Percentiles rank a stretch among this genome's conserved stretches.
phyloP scores from a whole-genome alignment of 2,797 vertebrate species.

The Melanotaenia parkinsoni region DNA sequence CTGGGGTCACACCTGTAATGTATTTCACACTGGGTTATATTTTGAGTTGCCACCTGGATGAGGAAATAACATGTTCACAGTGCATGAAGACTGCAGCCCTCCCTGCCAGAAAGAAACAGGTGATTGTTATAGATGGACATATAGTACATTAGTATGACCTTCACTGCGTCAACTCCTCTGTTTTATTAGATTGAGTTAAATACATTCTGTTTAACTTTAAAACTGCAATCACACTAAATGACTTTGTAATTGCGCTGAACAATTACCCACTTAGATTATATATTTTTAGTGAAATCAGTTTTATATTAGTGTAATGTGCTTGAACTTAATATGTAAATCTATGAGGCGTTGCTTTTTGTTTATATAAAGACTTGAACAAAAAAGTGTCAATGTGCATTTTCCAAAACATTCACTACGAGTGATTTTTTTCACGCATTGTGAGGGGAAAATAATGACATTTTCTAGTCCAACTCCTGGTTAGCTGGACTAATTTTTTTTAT shows the following conservation, averaged over 20 bases:
- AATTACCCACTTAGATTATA: background rate
- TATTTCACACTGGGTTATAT: conserved; percentile 77
- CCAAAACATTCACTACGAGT: conserved; percentile 59
- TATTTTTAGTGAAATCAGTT: background rate
- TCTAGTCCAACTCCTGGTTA: conserved; percentile 69
- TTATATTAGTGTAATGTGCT: background rate
- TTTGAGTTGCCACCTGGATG: conserved; percentile 81
- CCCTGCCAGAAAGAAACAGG: conserved; percentile 74
- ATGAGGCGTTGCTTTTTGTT: conserved; percentile 25
- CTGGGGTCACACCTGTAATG: conserved; percentile 81
- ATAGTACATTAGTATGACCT: conserved; percentile 32
- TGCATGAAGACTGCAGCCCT: conserved; percentile 66
- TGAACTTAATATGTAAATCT: conserved; percentile 20
- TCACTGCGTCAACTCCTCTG: background rate
- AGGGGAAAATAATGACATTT: conserved; percentile 67
- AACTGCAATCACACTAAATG: background rate
- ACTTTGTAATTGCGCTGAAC: background rate
- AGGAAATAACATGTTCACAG: conserved; percentile 79
- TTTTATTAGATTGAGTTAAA: background rate
- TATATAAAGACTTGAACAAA: conserved; percentile 49
- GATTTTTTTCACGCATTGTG: conserved; percentile 42
- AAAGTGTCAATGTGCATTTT: conserved; percentile 65
- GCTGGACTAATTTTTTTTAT: conserved; percentile 72
- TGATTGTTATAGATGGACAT: conserved; percentile 61
- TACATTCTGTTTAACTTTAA: background rate